Conservation (phyloP, 2,797 vertebrate species). For the Acanthis flammea region DNA sequence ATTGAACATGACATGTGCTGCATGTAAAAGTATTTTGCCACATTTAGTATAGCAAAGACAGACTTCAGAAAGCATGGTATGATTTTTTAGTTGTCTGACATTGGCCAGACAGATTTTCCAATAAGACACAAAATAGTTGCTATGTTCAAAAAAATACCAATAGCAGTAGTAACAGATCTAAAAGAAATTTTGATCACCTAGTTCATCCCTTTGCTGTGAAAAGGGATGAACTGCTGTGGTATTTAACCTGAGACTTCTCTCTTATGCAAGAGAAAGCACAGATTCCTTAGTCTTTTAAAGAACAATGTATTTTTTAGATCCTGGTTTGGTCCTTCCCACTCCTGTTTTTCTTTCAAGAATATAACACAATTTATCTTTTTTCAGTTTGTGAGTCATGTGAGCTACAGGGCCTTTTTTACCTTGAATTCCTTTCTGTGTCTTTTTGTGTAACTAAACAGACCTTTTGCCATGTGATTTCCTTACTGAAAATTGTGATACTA, state of each 20-base stretch:
- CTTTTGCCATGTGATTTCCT: background rate
- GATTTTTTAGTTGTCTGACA: background rate
- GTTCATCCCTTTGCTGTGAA: background rate
- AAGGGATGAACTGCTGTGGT: too few species aligned
- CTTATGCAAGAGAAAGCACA: background rate
- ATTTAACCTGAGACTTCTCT: background rate
- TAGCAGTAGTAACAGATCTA: background rate
- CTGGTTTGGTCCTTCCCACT: background rate
- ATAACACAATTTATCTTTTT: background rate
- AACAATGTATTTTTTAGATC: background rate
- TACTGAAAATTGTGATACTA: background rate
- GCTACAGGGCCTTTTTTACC: background rate
- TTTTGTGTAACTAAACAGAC: background rate
- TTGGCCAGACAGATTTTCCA: background rate
- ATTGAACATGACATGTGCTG: background rate
- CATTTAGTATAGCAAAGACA: background rate
- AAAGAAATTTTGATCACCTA: background rate
- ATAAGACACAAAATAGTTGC: background rate
- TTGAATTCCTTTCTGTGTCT: background rate
- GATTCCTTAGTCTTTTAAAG: background rate
- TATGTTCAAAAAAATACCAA: background rate
- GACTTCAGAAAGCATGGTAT: background rate
- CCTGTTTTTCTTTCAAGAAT: background rate
- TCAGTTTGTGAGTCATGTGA: background rate
- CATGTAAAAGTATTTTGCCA: background rate